Conservation (phyloP, 2,797 vertebrate genomes). For the Clamator glandarius region DNA sequence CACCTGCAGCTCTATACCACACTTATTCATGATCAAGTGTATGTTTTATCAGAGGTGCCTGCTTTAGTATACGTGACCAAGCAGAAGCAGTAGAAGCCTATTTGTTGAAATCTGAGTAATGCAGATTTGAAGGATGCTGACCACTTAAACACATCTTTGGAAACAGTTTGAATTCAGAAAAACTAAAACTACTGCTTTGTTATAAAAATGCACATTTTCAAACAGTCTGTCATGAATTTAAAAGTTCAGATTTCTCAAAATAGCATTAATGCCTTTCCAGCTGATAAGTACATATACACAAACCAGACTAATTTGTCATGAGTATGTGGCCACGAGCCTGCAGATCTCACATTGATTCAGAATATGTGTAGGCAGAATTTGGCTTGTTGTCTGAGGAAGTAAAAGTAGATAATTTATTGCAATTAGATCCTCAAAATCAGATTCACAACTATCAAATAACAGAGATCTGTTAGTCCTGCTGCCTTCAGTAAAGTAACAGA, state of each 20-base stretch:
- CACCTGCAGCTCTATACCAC: background rate
- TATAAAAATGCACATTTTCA: background rate
- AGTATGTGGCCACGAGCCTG: background rate
- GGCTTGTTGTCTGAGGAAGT: conserved; percentile 30
- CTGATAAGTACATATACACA: background rate
- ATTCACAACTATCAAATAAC: conserved; percentile 61
- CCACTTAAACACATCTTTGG: background rate
- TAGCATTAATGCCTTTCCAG: background rate
- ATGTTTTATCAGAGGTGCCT: background rate
- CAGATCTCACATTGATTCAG: background rate
- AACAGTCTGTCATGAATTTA: background rate
- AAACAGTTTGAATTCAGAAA: background rate
- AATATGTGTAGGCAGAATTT: background rate
- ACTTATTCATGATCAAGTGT: background rate
- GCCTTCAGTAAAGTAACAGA: conserved; percentile 56
- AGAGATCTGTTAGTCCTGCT: conserved; percentile 60
- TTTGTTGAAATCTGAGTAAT: background rate
- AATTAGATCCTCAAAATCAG: conserved; percentile 49
- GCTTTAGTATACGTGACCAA: background rate
- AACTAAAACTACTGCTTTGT: background rate
- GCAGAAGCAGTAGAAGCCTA: background rate
- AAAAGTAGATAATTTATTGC: conserved; percentile 23
- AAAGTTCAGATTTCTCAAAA: background rate
- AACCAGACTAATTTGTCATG: background rate
- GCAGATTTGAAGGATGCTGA: background rate